A percentile compares a stretch with the other conserved stretches of the same genome.
Evolutionary conservation across 1,140 invertebrate genomes (phyloP).

Genomic region (Heliothis virescens): DNA sequence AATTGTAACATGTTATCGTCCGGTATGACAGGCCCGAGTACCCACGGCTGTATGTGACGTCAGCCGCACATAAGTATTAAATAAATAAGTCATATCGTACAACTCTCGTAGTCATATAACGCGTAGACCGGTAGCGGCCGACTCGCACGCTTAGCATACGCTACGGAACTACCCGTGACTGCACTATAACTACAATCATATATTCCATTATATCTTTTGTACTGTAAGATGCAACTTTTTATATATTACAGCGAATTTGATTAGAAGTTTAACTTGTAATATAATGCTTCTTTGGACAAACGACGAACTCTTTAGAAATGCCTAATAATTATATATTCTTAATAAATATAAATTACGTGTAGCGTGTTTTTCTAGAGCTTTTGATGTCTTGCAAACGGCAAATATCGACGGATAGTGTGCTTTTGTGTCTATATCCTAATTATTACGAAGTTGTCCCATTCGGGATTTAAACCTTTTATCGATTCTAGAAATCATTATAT

Average conservation of each 20-base stretch:
- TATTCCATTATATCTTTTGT: conserved; percentile 6
- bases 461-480: conserved; percentile 20
- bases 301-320: conserved; percentile 35
- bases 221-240: conserved; percentile 36
- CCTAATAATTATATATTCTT: conserved; percentile 15
- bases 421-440: conserved; percentile 38
- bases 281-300: conserved; percentile 34
- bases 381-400: conserved; percentile 26
- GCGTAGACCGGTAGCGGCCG: conserved; percentile 28
- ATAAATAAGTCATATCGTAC: conserved; percentile 63
- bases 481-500: neutral
- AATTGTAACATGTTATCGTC: conserved; percentile 5
- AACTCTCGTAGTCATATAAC: conserved; percentile 57
- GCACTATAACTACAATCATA: neutral
- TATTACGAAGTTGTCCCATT: conserved; percentile 25
- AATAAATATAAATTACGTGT: conserved; percentile 37
- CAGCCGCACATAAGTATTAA: conserved; percentile 52
- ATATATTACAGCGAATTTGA: conserved; percentile 24
- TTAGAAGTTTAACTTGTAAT: neutral
- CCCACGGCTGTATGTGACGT: neutral
- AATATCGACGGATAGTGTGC: conserved; percentile 21
- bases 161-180: conserved; percentile 9
- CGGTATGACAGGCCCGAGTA: conserved; percentile 38
- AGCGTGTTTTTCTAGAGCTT: conserved; percentile 45
- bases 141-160: neutral